Conservation (phyloP, 1,140 invertebrate genomes). For the Pseudoatta argentina region DNA sequence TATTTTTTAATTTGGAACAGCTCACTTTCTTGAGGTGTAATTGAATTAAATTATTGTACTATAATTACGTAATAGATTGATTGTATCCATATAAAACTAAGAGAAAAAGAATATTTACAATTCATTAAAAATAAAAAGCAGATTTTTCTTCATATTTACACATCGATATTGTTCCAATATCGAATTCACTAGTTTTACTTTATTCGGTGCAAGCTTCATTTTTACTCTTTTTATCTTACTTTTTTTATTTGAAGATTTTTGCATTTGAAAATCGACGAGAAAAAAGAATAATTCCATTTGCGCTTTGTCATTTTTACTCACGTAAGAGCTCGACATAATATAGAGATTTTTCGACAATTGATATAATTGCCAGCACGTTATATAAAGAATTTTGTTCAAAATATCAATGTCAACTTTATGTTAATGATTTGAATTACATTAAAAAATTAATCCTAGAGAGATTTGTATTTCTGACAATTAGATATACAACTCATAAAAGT, state of each 20-base stretch:
- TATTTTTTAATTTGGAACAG: slow-evolving; percentile 14
- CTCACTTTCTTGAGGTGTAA: not conserved
- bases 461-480: slow-evolving; percentile 1
- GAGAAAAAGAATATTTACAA: not conserved
- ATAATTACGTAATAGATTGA: slow-evolving; percentile 19
- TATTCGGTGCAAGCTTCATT: not conserved
- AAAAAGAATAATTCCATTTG: slow-evolving; percentile 13
- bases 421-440: slow-evolving; percentile 15
- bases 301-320: slow-evolving; percentile 12
- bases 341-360: not conserved
- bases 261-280: not conserved
- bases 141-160: not conserved
- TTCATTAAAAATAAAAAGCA: not conserved
- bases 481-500: not conserved
- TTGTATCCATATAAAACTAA: not conserved
- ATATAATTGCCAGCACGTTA: not conserved
- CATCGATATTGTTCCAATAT: slow-evolving; percentile 40
- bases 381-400: not conserved
- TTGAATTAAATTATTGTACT: not conserved
- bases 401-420: slow-evolving; percentile 9
- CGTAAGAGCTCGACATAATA: slow-evolving; percentile 1
- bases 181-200: slow-evolving; percentile 25
- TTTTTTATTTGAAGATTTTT: slow-evolving; percentile 24
- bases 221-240: not conserved
- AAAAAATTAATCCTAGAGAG: not conserved